Evolutionary conservation across 1,140 invertebrate genomes (phyloP).

Genomic region (Meloidogyne hapla): DNA sequence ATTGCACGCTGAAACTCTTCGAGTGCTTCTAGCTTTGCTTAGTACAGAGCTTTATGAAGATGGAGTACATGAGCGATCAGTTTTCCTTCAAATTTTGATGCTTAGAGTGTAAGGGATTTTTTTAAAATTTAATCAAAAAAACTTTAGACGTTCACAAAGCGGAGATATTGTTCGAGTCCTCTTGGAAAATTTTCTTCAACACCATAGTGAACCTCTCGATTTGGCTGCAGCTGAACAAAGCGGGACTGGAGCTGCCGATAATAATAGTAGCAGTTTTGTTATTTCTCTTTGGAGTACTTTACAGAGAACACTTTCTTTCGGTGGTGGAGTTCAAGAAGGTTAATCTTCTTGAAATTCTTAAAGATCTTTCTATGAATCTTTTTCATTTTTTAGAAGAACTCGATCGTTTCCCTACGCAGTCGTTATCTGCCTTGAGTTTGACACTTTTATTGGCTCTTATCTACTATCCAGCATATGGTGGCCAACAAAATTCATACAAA

Average conservation of each 20-base stretch:
- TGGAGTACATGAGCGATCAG: conserved; percentile 64
- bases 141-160: conserved; percentile 31
- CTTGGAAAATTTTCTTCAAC: conserved; percentile 49
- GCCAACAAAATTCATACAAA: conserved; percentile 74
- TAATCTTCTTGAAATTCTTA: too few species aligned
- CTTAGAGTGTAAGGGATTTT: conserved; percentile 14
- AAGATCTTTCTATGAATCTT: too few species aligned
- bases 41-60: conserved; percentile 68
- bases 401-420: conserved; percentile 45
- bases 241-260: conserved; percentile 11
- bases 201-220: conserved; percentile 34
- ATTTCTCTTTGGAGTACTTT: conserved; percentile 28
- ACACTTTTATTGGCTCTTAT: conserved; percentile 81
- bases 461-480: conserved; percentile 79
- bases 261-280: conserved; percentile 37
- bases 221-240: conserved; percentile 11
- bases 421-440: conserved; percentile 48
- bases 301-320: conserved; percentile 15
- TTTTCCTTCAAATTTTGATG: conserved; percentile 70
- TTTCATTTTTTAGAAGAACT: conserved; percentile 35
- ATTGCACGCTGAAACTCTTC: conserved; percentile 69
- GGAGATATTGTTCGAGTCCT: conserved; percentile 39
- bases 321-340: conserved; percentile 7
- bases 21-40: conserved; percentile 68
- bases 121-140: background rate